phyloP scores from a whole-genome alignment of 1,140 invertebrate genomes.

The Zaprionus gabonicus region DNA sequence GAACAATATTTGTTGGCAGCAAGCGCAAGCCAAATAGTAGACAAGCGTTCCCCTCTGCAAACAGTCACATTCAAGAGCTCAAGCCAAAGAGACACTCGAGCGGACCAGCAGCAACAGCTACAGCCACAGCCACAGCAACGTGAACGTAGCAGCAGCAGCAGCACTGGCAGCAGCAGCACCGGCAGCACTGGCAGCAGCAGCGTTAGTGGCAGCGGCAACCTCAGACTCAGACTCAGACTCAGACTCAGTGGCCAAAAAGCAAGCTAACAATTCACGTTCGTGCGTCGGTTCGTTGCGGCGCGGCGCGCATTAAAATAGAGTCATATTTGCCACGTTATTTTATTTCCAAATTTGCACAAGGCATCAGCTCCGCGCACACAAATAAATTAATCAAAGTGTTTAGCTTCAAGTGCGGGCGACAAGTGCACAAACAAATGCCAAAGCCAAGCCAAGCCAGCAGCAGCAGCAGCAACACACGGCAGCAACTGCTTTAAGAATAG shows the following conservation, averaged over 20 bases:
- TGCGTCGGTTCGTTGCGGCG: constrained; percentile 78
- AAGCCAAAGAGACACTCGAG: constrained; percentile 84
- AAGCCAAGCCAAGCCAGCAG: constrained; percentile 37
- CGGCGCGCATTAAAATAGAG: constrained; percentile 68
- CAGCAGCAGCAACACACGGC: constrained; percentile 30
- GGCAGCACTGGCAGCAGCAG: constrained; percentile 20
- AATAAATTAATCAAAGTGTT: constrained; percentile 77
- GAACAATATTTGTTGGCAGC: constrained; percentile 85
- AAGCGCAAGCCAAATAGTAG: constrained; percentile 85
- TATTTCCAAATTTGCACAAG: constrained; percentile 68
- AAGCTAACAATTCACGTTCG: constrained; percentile 75
- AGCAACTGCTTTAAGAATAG: constrained; percentile 5
- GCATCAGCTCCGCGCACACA: constrained; percentile 59
- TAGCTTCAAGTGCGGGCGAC: constrained; percentile 52
- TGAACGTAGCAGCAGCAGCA: constrained; percentile 22
- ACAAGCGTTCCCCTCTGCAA: constrained; percentile 85
- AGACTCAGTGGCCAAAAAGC: constrained; percentile 76
- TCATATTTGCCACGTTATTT: constrained; percentile 76
- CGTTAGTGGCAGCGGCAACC: constrained; percentile 18
- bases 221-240: constrained; percentile 38
- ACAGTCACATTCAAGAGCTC: constrained; percentile 85
- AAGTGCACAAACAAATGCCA: constrained; percentile 66
- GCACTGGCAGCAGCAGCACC: constrained; percentile 10
- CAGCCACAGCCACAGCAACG: constrained; percentile 43
- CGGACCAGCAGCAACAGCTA: constrained; percentile 71